These are phyloP conservation scores for Trissolcus basalis DNA, from an alignment of 1,140 invertebrate genomes.

Conservation along the genomic window DNA sequence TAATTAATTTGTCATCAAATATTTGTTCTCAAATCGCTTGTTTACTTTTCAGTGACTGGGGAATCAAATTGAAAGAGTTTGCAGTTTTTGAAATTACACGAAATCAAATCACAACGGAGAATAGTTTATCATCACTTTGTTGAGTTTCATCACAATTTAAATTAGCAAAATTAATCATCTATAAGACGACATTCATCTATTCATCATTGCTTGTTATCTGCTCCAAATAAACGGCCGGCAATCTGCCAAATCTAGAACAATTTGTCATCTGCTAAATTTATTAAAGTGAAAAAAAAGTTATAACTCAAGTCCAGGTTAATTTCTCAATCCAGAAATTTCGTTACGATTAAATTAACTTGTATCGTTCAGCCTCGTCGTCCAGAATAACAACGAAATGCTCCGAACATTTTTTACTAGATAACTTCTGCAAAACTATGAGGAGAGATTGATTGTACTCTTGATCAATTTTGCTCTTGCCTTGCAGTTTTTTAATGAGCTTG, in stretches of 20 bases:
- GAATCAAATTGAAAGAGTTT: too few relatives aligned
- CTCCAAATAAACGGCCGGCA: conserved; percentile 22
- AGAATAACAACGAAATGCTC: conserved; percentile 4
- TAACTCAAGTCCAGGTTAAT: conserved; percentile 10
- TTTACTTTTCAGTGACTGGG: too few relatives aligned
- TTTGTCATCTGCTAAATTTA: conserved; percentile 28
- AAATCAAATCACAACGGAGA: too few relatives aligned
- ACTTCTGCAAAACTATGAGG: not conserved
- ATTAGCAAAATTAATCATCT: too few relatives aligned
- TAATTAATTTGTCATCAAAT: too few relatives aligned
- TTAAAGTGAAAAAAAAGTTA: conserved; percentile 28
- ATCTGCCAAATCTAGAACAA: conserved; percentile 21
- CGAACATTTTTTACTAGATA: conserved; percentile 11
- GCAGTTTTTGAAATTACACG: too few relatives aligned
- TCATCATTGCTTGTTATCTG: conserved; percentile 24
- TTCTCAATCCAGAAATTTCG: conserved; percentile 26
- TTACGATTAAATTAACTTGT: conserved; percentile 21
- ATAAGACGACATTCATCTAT: conserved; percentile 1
- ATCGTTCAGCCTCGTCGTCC: not conserved
- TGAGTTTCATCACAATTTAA: too few relatives aligned
- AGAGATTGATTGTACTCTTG: too few relatives aligned
- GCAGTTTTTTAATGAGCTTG: too few relatives aligned
- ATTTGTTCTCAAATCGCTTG: too few relatives aligned
- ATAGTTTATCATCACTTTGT: too few relatives aligned
- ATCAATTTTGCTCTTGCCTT: too few relatives aligned